A percentile compares a stretch with the other conserved stretches of the same genome.
phyloP scores from a whole-genome alignment of 2,113 vertebrate species.

The Terrapene triunguis region DNA sequence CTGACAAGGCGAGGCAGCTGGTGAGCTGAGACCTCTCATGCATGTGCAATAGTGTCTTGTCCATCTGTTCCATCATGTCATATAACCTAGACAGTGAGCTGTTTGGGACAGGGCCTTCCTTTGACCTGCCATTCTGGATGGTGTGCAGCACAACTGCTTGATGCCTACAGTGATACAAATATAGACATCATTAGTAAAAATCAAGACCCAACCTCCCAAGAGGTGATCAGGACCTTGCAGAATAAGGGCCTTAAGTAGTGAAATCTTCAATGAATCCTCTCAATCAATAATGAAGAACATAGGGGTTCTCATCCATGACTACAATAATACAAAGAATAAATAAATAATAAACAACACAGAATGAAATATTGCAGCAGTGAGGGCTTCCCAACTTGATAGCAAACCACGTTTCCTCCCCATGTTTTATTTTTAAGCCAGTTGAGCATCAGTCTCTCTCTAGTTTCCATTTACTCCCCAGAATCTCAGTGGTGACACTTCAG shows the following conservation, averaged over 20 bases:
- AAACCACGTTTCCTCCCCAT: neutral
- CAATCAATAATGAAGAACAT: neutral
- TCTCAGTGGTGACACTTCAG: neutral
- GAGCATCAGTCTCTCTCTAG: neutral
- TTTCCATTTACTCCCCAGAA: neutral
- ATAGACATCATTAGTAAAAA: too few relatives aligned
- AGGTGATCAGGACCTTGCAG: neutral
- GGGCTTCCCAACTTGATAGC: neutral
- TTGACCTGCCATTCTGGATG: neutral
- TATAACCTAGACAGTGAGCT: neutral
- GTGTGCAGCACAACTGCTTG: neutral
- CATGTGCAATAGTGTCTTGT: neutral
- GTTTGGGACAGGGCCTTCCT: neutral
- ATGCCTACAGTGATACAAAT: neutral
- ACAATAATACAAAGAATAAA: neutral
- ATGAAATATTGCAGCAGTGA: neutral
- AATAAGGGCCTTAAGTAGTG: neutral
- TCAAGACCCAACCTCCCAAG: neutral
- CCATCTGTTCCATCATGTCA: neutral
- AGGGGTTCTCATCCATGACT: neutral
- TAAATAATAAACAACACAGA: neutral
- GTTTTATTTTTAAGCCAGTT: neutral
- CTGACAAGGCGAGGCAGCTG: too few relatives aligned
- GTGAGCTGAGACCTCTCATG: too few relatives aligned
- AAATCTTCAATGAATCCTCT: neutral